A percentile compares a stretch with the other conserved stretches of the same genome.
phyloP scores from a whole-genome alignment of 1,140 invertebrate species.

The Polyergus mexicanus region DNA sequence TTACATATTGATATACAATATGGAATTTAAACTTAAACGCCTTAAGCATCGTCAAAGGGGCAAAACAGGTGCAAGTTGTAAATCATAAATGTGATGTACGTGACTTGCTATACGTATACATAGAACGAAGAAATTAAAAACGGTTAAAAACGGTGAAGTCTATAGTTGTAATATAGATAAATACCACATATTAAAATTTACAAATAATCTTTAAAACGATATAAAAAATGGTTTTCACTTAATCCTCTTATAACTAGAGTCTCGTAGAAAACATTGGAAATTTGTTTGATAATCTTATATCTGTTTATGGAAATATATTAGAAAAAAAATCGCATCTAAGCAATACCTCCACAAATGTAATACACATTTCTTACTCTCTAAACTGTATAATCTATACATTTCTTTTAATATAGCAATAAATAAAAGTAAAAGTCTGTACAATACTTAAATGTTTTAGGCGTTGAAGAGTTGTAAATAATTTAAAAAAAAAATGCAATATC shows the following conservation, averaged over 20 bases:
- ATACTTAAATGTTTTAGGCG: conserved; percentile 43
- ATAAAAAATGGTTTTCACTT: conserved; percentile 69
- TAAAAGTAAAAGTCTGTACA: conserved; percentile 72
- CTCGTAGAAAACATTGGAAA: conserved; percentile 71
- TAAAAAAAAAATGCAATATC: conserved; percentile 34
- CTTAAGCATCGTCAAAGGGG: background rate
- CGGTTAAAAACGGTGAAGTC: conserved; percentile 5
- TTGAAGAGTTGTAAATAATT: conserved; percentile 46
- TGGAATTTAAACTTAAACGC: conserved; percentile 28
- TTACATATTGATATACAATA: background rate
- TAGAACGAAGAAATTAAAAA: conserved; percentile 18
- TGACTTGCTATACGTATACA: conserved; percentile 1
- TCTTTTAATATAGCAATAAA: conserved; percentile 51
- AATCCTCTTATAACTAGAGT: conserved; percentile 59
- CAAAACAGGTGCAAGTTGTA: conserved; percentile 34
- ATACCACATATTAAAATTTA: conserved; percentile 71
- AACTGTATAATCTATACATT: conserved; percentile 49
- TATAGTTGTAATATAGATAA: conserved; percentile 50
- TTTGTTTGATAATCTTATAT: conserved; percentile 66
- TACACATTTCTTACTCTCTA: conserved; percentile 60
- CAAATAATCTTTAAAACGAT: conserved; percentile 75
- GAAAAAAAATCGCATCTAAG: conserved; percentile 56
- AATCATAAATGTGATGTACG: conserved; percentile 30
- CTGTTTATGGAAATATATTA: conserved; percentile 52
- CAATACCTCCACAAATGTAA: conserved; percentile 62